Conservation (phyloP, 2,113 vertebrate genomes). For the Orycteropus afer region DNA sequence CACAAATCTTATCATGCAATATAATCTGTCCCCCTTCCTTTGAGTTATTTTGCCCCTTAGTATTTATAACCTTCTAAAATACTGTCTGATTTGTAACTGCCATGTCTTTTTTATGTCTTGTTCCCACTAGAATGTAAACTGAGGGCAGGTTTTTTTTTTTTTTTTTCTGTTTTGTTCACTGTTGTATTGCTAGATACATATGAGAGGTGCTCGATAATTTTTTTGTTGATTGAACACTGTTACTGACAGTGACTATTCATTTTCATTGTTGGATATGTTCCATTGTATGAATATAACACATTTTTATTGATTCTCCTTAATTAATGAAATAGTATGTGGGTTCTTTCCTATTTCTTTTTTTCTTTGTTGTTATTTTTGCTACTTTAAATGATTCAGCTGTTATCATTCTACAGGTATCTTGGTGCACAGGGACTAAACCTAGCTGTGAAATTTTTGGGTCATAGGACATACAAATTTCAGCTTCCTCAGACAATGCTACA, state of each 20-base stretch:
- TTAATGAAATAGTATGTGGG: neutral
- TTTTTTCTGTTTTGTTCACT: neutral
- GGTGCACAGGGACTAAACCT: neutral
- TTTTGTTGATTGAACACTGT: neutral
- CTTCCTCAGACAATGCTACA: neutral
- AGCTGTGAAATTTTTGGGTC: neutral
- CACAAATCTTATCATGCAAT: neutral
- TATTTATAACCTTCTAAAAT: neutral
- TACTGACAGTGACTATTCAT: neutral
- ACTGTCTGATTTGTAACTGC: neutral
- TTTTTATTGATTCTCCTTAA: neutral
- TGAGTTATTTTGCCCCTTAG: neutral
- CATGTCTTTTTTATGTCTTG: neutral
- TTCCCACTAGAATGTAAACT: neutral
- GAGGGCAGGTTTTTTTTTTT: too few relatives aligned
- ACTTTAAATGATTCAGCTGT: neutral
- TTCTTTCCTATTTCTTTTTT: neutral
- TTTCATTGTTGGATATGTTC: neutral
- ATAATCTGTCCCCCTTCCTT: neutral
- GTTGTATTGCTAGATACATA: neutral
- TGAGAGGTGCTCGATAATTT: neutral
- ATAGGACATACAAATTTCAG: neutral
- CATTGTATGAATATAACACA: neutral
- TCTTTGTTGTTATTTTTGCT: neutral
- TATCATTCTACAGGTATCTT: neutral